Percentiles rank a stretch among this genome's conserved stretches.
Evolutionary conservation across 2,113 vertebrate species (phyloP).

Genomic region (Nibea albiflora): DNA sequence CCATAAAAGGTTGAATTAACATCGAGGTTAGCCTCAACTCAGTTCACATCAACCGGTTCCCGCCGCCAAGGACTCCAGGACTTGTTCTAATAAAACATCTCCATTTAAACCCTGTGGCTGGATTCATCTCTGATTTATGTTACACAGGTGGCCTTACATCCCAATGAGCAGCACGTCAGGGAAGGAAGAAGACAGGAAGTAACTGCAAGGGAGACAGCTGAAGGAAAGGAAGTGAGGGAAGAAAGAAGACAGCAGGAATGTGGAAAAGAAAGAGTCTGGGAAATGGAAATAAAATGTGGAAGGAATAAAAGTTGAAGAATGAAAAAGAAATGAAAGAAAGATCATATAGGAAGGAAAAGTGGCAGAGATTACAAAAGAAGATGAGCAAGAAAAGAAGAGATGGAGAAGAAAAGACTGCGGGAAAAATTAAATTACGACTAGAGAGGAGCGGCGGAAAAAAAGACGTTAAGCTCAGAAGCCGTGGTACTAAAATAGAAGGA

Average conservation of each 20-base stretch:
- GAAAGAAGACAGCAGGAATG: not conserved
- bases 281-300: not conserved
- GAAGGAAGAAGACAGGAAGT: constrained; percentile 2
- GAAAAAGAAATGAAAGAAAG: not conserved
- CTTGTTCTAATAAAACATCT: constrained; percentile 65
- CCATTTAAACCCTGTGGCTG: constrained; percentile 70
- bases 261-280: not conserved
- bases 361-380: too few species aligned
- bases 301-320: not conserved
- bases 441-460: constrained; percentile 8
- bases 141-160: constrained; percentile 46
- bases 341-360: too few species aligned
- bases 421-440: not conserved
- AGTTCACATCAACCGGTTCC: constrained; percentile 65
- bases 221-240: not conserved
- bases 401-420: not conserved
- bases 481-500: constrained; percentile 17
- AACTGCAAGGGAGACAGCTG: not conserved
- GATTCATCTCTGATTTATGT: constrained; percentile 64
- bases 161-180: constrained; percentile 12
- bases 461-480: not conserved
- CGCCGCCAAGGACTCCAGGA: constrained; percentile 34
- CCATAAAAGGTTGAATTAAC: constrained; percentile 80
- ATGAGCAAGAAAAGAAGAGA: not conserved
- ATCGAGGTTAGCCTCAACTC: constrained; percentile 71